Conservation (phyloP, 2,797 vertebrate genomes). For the Tragelaphus oryx region DNA sequence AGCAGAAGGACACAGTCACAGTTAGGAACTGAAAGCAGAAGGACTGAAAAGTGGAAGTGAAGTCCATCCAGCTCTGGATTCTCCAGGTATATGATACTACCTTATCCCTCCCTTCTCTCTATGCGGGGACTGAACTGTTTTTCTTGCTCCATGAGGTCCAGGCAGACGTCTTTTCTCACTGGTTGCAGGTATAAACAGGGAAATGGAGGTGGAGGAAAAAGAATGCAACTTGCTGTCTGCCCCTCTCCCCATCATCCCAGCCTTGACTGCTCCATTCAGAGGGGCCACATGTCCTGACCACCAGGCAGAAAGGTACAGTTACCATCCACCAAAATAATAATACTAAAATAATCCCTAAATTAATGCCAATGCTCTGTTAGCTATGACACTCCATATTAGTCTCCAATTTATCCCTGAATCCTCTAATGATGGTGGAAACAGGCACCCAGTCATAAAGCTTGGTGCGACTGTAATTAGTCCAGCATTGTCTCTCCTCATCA, state of each 20-base stretch:
- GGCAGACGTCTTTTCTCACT: neutral
- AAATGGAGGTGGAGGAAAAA: neutral
- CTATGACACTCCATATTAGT: slow-evolving; percentile 62
- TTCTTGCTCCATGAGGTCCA: neutral
- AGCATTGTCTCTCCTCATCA: slow-evolving; percentile 75
- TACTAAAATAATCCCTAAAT: slow-evolving; percentile 55
- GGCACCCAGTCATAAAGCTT: slow-evolving; percentile 69
- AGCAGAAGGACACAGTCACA: neutral
- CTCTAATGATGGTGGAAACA: slow-evolving; percentile 70
- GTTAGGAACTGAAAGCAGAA: neutral
- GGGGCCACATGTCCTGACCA: neutral
- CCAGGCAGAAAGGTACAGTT: slow-evolving; percentile 9
- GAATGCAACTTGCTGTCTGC: neutral
- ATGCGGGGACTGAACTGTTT: neutral
- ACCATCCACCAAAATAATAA: slow-evolving; percentile 16
- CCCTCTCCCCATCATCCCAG: neutral
- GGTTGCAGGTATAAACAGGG: neutral
- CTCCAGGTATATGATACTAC: neutral
- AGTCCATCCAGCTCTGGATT: neutral
- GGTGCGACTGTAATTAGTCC: slow-evolving; percentile 75
- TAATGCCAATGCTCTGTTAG: slow-evolving; percentile 64
- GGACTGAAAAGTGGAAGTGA: neutral
- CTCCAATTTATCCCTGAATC: slow-evolving; percentile 64
- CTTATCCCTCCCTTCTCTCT: neutral
- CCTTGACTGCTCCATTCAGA: neutral